phyloP scores from a whole-genome alignment of 2,888 invertebrate genomes.

The Habroteleia sp. region DNA sequence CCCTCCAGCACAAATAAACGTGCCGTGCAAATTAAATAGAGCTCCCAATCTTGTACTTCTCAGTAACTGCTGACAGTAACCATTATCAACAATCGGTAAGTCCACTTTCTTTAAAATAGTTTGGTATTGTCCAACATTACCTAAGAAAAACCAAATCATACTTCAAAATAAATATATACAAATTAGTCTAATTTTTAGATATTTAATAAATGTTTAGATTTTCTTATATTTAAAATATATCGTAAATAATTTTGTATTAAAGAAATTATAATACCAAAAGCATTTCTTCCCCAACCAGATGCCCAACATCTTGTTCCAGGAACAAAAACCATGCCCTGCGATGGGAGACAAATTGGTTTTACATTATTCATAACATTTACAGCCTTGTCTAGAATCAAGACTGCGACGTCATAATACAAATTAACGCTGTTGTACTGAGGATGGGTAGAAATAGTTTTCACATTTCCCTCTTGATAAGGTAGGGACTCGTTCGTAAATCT shows the following conservation, averaged over 20 bases:
- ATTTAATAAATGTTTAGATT: no score
- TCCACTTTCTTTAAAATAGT: slow-evolving; percentile 87
- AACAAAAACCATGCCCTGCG: slow-evolving; percentile 80
- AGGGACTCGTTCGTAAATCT: slow-evolving; percentile 86
- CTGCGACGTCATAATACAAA: slow-evolving; percentile 89
- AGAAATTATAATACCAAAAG: no score
- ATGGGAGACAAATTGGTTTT: slow-evolving; percentile 86
- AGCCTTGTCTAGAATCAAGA: slow-evolving; percentile 85
- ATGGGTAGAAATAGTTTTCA: slow-evolving; percentile 83
- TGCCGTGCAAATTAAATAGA: slow-evolving; percentile 85
- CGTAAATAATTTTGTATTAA: no score
- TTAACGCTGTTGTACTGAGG: slow-evolving; percentile 85
- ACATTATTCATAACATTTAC: slow-evolving; percentile 86
- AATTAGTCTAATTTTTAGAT: no score
- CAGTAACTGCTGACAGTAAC: slow-evolving; percentile 84
- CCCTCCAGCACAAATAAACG: slow-evolving; percentile 91
- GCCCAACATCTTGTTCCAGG: slow-evolving; percentile 84
- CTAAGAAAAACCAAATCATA: no score
- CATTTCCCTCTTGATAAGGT: slow-evolving; percentile 86
- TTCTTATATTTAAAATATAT: no score
- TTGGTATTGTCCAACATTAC: slow-evolving; percentile 82
- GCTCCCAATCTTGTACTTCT: slow-evolving; percentile 86
- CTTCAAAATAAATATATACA: no score
- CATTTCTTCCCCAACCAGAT: slow-evolving; percentile 89
- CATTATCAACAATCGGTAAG: slow-evolving; percentile 85